Evolutionary conservation across 1,140 invertebrate species (phyloP), one percentile per base, ranked within the genome.

Genomic region (Mactra quadrangularis): DNA sequence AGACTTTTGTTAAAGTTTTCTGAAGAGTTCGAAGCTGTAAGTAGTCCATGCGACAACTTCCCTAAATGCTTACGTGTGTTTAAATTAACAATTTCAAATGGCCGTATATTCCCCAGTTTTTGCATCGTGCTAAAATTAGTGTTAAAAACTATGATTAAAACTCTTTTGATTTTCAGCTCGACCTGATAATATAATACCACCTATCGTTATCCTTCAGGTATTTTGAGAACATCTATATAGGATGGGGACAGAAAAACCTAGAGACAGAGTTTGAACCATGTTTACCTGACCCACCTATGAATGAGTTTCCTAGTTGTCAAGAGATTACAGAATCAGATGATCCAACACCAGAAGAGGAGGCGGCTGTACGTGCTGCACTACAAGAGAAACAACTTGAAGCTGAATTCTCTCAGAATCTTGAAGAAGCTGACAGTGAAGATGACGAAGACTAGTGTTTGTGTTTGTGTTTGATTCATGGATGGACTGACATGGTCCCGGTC

Each of bases 251-350:
- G 13, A 90, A 90, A 68, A 76, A 85, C 31, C 70, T 83, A 4
- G 66, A 64, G 13, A 62, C 57, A 11, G 78, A 78, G n/a, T 88
- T 83, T 50, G 84, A 87, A 50, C 87, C 87, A 17, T 79, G 79
- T 29, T 35, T 87, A 0, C 86, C 87, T 0, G 74, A 85, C 3
- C 19, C n/a, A 22, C 81, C 85, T 1, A 71, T 85, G 53, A 35
- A 62, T n/a, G 89, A 90, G 47, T 90, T 90, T 53, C 87, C 87
- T 41, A 88, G 86, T 22, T 86, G 87, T 81, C 86, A 85, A 50
- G 89, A 90, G 83, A 85, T 88, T 29, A 87, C 87, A 7, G 87
- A 89, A 66, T 70, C 79, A 59, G 87, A 88, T 4, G 89, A 90
- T 38, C 87, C 87, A 6, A 82, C 86, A 64, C 82, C 86, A 60